Evolutionary conservation across 2,113 vertebrate genomes (phyloP).

Genomic region (Microtus oregoni): DNA sequence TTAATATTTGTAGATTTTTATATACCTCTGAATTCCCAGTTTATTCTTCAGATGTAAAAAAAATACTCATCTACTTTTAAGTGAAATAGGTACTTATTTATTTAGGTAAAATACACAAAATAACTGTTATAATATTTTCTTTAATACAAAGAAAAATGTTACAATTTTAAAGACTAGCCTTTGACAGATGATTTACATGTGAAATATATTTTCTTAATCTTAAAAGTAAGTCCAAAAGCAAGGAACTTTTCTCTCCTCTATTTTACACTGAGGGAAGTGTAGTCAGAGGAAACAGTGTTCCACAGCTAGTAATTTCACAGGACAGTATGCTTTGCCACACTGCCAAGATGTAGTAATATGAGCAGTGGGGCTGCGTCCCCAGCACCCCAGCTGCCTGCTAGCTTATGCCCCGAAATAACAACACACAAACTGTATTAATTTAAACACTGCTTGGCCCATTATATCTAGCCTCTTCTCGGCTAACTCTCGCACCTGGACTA

Average conservation of each 20-base stretch:
- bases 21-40: neutral
- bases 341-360: neutral
- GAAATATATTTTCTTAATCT: slow-evolving; percentile 38
- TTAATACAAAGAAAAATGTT: slow-evolving; percentile 30
- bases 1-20: slow-evolving; percentile 57
- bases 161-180: neutral
- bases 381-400: no score
- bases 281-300: slow-evolving; percentile 19
- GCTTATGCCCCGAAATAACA: no score
- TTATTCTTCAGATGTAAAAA: slow-evolving; percentile 51
- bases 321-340: neutral
- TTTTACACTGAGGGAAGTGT: slow-evolving; percentile 42
- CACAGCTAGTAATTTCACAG: neutral
- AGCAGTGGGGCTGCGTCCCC: no score
- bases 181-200: slow-evolving; percentile 46
- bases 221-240: slow-evolving; percentile 12
- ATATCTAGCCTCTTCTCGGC: no score
- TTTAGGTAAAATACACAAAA: slow-evolving; percentile 38
- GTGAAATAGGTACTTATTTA: slow-evolving; percentile 38
- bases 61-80: slow-evolving; percentile 3
- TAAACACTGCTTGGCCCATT: no score
- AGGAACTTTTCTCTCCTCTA: neutral
- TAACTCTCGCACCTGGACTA: no score
- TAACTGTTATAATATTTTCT: slow-evolving; percentile 32
- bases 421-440: no score